These are phyloP conservation scores for Choloepus didactylus DNA, from an alignment of 2,797 vertebrate genomes.

Conservation along the genomic window DNA sequence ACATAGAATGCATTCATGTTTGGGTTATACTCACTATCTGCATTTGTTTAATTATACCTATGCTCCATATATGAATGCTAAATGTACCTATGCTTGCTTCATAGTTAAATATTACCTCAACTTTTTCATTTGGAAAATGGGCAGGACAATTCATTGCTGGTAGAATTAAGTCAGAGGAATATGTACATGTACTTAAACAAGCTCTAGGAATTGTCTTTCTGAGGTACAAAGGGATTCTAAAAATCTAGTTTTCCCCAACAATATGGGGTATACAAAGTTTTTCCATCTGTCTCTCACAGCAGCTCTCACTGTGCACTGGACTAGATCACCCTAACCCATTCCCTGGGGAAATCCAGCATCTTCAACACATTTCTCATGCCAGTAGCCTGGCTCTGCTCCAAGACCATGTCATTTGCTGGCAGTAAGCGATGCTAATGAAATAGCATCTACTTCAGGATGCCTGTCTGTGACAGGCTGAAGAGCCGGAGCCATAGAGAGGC, in stretches of 20 bases:
- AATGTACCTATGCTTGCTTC: neutral
- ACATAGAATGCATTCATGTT: neutral
- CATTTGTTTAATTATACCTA: slow-evolving; percentile 30
- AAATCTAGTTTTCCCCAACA: neutral
- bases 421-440: slow-evolving; percentile 75
- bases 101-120: neutral
- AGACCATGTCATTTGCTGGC: slow-evolving; percentile 57
- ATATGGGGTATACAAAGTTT: neutral
- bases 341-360: slow-evolving; percentile 30
- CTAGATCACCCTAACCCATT: neutral
- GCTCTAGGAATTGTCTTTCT: neutral
- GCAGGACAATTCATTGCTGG: neutral
- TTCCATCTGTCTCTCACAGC: slow-evolving; percentile 5
- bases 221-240: neutral
- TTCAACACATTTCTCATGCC: neutral
- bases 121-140: slow-evolving; percentile 28
- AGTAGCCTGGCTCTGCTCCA: slow-evolving; percentile 54
- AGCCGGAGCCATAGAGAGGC: neutral
- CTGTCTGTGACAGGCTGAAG: neutral
- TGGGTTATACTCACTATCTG: neutral
- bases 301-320: neutral
- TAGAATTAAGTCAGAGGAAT: neutral
- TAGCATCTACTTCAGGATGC: slow-evolving; percentile 71
- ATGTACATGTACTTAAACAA: neutral
- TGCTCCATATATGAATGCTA: neutral